Evolutionary conservation across 2,113 vertebrate genomes (phyloP), one percentile per base, ranked within the genome.

Genomic region (Stomatorhinus ivindoensis): DNA sequence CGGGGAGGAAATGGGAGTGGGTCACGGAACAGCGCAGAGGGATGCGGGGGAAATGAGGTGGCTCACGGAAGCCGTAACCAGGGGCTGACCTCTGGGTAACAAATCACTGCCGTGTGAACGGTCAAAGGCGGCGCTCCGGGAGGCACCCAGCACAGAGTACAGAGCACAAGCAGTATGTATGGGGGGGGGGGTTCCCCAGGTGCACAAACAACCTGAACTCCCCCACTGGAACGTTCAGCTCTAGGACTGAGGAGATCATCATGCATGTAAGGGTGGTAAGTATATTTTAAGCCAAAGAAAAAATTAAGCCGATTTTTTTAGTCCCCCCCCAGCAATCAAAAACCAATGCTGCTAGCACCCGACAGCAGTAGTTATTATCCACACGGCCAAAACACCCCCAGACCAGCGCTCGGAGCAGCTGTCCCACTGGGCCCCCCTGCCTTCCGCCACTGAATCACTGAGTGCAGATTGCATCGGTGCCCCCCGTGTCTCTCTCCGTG

Each of bases 1-100:
- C 93, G 90, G 0, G 0, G 91, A 93, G 94, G 95, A 95, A 94
- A 95, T 95, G 90, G 94, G 93, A 93, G 92, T 90, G 93, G 93
- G 91, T 92, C 91, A 93, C 87, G 48, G 92, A 91, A 92, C 90
- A 55, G 91, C 92, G 92, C 92, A 90, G 89, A 82, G 90, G 90
- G 91, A 90, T 19, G 15, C 15, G 42, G 35, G 73, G 73, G 15
- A 80, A 8, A 80, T 80, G 73, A 80, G 73, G 73, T 42, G 73
- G 35, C 73, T 42, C 15, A 80, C 35, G 15, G 73, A 80, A 80
- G 73, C 73, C 5, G 3, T 42, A 80, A 35, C 31, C 11, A 19
- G 31, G 35, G 69, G 35, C 31, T 42, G 73, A 80, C 35, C 73
- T 42, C 35, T 6, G 35, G 17, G 35, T 17, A 80, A 80, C 35